Conservation (phyloP, 2,888 invertebrate genomes). For the Hydrotaea cyrtoneurina region DNA sequence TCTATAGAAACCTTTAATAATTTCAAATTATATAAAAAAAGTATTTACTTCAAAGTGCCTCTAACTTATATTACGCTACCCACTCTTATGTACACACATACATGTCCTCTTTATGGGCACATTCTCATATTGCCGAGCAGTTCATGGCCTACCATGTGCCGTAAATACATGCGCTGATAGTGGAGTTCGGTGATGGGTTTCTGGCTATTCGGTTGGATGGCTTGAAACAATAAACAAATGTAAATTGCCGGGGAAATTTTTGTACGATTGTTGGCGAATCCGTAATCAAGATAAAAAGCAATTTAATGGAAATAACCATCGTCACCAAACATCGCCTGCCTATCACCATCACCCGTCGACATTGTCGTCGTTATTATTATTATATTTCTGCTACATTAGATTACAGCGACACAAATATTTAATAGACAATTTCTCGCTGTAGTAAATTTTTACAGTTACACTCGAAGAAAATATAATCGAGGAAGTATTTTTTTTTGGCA, state of each 20-base stretch:
- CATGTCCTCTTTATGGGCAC: background rate
- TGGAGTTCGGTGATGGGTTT: background rate
- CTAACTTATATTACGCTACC: background rate
- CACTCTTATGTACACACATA: background rate
- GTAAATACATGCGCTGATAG: conserved; percentile 54
- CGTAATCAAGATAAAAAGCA: conserved; percentile 44
- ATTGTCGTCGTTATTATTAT: conserved; percentile 25
- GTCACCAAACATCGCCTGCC: background rate
- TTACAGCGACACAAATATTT: background rate
- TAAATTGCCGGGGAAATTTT: conserved; percentile 41
- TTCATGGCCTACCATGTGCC: background rate
- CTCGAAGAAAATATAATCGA: background rate
- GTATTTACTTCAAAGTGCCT: no score
- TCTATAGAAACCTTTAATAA: no score
- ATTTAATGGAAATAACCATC: conserved; percentile 41
- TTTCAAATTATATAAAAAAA: no score
- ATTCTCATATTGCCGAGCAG: background rate
- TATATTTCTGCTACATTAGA: conserved; percentile 37
- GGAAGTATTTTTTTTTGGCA: background rate
- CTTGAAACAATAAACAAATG: conserved; percentile 56
- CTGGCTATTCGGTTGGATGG: background rate
- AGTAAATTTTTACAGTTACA: background rate
- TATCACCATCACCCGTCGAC: conserved; percentile 9
- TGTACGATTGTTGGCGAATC: conserved; percentile 51
- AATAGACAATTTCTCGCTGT: conserved; percentile 3